These are phyloP conservation scores for Zapornia atra DNA, from an alignment of 2,113 vertebrate species.

Conservation along the genomic window DNA sequence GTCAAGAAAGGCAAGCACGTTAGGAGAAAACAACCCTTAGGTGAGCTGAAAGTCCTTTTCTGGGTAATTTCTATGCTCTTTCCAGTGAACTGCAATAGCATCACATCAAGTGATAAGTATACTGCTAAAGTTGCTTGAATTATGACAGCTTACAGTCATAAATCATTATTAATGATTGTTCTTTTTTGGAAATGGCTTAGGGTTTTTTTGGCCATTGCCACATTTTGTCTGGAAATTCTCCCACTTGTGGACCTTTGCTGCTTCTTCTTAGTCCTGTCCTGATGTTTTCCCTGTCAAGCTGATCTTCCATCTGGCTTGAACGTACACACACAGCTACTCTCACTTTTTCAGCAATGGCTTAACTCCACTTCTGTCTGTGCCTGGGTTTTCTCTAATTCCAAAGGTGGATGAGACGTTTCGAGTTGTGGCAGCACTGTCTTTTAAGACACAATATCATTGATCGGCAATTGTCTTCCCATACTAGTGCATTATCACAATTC, in stretches of 20 bases:
- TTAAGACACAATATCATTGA: neutral
- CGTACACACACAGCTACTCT: neutral
- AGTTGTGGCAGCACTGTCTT: neutral
- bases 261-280: neutral
- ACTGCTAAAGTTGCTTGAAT: slow-evolving; percentile 71
- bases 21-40: neutral
- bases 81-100: slow-evolving; percentile 52
- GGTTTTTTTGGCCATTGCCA: slow-evolving; percentile 43
- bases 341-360: neutral
- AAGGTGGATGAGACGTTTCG: neutral
- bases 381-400: neutral
- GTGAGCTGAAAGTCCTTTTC: slow-evolving; percentile 21
- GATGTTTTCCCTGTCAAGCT: slow-evolving; percentile 37
- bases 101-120: slow-evolving; percentile 72
- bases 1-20: neutral
- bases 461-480: neutral
- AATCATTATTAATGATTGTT: slow-evolving; percentile 71
- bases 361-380: neutral
- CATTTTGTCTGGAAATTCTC: slow-evolving; percentile 46
- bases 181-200: slow-evolving; percentile 61
- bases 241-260: neutral
- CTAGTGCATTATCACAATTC: neutral
- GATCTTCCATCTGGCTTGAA: slow-evolving; percentile 18
- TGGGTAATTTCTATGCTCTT: slow-evolving; percentile 65
- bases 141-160: slow-evolving; percentile 64